These are phyloP conservation scores for Tridacna crocea DNA, from an alignment of 2,888 invertebrate species.

Conservation along the genomic window DNA sequence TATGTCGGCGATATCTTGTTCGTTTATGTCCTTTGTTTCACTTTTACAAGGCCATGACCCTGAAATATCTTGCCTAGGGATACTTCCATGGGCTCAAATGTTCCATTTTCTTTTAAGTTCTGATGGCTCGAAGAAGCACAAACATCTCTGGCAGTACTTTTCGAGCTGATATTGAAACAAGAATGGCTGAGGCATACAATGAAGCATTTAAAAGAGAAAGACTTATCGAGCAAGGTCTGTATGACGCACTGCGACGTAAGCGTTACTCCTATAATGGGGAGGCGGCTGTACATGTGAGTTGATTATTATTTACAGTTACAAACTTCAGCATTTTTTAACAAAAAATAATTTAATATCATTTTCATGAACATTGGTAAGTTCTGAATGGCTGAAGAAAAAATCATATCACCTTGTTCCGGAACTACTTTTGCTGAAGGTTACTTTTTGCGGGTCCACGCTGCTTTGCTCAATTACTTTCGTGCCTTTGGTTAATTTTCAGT, in stretches of 20 bases:
- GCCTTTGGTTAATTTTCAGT: too few relatives aligned
- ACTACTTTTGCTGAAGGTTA: too few relatives aligned
- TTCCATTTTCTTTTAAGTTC: slow-evolving; percentile 28
- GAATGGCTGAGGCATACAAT: slow-evolving; percentile 62
- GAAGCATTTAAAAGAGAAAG: slow-evolving; percentile 63
- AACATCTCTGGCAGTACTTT: slow-evolving; percentile 59
- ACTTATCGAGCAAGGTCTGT: slow-evolving; percentile 60
- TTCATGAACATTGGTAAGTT: too few relatives aligned
- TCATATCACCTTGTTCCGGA: too few relatives aligned
- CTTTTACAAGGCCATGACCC: background rate
- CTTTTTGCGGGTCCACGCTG: too few relatives aligned
- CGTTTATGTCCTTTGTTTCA: background rate
- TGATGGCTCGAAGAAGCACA: slow-evolving; percentile 28
- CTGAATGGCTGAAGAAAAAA: too few relatives aligned
- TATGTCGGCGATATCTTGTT: too few relatives aligned
- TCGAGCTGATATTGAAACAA: slow-evolving; percentile 55
- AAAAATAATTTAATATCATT: too few relatives aligned
- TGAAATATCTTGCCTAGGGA: background rate
- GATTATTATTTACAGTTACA: background rate
- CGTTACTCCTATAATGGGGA: slow-evolving; percentile 62
- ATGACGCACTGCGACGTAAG: slow-evolving; percentile 55
- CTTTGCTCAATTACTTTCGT: too few relatives aligned
- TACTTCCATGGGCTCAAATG: background rate
- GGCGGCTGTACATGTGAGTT: slow-evolving; percentile 64
- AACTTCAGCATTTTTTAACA: too few relatives aligned